phyloP scores from a whole-genome alignment of 2,113 vertebrate species.

The Rhinolophus sinicus region DNA sequence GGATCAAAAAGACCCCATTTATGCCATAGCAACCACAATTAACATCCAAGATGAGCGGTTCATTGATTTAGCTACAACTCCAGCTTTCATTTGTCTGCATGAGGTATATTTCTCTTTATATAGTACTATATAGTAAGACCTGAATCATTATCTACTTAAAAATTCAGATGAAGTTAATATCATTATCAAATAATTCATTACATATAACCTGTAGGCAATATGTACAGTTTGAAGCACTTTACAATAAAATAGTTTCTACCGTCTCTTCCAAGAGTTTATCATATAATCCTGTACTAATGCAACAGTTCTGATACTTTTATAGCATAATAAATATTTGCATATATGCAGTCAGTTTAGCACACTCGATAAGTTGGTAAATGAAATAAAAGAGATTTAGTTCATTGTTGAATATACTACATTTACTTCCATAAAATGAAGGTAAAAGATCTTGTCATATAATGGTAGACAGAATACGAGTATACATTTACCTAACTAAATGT shows the following conservation, averaged over 20 bases:
- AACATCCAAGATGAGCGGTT: constrained; percentile 80
- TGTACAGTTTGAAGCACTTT: background rate
- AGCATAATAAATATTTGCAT: constrained; percentile 3
- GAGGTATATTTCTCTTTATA: constrained; percentile 86
- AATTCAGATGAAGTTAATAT: background rate
- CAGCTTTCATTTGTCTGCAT: constrained; percentile 89
- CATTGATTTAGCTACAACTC: constrained; percentile 79
- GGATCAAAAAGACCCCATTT: constrained; percentile 69
- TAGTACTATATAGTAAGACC: background rate
- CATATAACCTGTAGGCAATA: background rate
- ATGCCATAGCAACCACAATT: constrained; percentile 80
- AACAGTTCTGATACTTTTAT: background rate
- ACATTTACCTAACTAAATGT: background rate
- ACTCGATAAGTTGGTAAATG: background rate
- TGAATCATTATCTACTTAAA: constrained; percentile 3
- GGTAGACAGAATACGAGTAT: background rate
- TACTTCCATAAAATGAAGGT: constrained; percentile 27
- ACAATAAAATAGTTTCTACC: background rate
- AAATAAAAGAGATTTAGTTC: constrained; percentile 24
- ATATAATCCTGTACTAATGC: background rate
- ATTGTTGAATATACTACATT: background rate
- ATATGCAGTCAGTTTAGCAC: background rate
- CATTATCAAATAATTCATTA: background rate
- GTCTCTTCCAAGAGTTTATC: background rate
- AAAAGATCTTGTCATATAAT: background rate